A percentile compares a stretch with the other conserved stretches of the same genome.
These are phyloP conservation scores for Andrena minutula DNA, from an alignment of 2,888 invertebrate genomes.

Conservation along the genomic window DNA sequence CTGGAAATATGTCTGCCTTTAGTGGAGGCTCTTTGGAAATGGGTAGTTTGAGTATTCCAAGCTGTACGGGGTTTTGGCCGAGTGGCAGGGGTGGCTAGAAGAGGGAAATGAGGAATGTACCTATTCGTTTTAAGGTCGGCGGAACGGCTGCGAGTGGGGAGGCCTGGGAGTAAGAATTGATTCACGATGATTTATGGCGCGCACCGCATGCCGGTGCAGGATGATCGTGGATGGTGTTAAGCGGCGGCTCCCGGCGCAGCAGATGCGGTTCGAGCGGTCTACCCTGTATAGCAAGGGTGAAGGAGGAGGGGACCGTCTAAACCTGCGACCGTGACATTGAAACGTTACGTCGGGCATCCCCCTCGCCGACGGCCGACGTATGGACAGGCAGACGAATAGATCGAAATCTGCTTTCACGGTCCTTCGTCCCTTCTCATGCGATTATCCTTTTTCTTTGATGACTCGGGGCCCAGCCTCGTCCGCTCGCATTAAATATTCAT, in stretches of 20 bases:
- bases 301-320: slow-evolving; percentile 49
- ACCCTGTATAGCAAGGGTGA: slow-evolving; percentile 53
- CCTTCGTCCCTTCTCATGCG: slow-evolving; percentile 54
- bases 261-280: slow-evolving; percentile 61
- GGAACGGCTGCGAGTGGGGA: neutral
- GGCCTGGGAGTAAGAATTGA: slow-evolving; percentile 37
- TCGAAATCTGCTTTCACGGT: slow-evolving; percentile 62
- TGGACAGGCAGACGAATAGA: slow-evolving; percentile 66
- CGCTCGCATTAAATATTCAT: slow-evolving; percentile 44
- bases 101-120: neutral
- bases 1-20: neutral
- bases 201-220: slow-evolving; percentile 35
- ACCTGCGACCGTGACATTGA: slow-evolving; percentile 71
- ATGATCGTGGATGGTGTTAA: slow-evolving; percentile 60
- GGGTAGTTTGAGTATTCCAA: no score
- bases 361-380: slow-evolving; percentile 60
- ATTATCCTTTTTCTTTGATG: slow-evolving; percentile 48
- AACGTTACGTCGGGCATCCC: slow-evolving; percentile 70
- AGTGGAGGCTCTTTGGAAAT: no score
- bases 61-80: neutral
- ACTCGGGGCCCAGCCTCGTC: slow-evolving; percentile 24
- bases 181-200: slow-evolving; percentile 48
- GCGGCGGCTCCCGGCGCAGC: slow-evolving; percentile 45
- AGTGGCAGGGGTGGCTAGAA: neutral
- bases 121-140: neutral